These are phyloP conservation scores for Loris lydekkerianus DNA, from an alignment of 2,797 vertebrate species.

Conservation along the genomic window DNA sequence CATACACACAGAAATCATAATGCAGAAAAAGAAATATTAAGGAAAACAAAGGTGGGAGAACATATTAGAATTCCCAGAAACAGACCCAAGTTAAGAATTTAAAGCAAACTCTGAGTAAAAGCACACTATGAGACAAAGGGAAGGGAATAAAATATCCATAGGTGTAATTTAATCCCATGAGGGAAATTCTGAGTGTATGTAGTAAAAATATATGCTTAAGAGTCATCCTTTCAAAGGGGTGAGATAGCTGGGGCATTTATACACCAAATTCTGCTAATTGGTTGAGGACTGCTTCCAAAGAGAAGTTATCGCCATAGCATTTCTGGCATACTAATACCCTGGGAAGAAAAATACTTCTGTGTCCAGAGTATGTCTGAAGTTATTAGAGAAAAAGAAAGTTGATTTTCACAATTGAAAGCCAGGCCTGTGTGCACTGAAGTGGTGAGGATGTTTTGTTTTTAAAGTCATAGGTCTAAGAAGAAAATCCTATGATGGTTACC, in stretches of 20 bases:
- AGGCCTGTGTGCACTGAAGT: neutral
- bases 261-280: neutral
- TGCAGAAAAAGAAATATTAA: neutral
- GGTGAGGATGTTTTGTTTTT: neutral
- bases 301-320: neutral
- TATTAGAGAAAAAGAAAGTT: neutral
- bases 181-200: neutral
- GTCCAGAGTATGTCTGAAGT: constrained; percentile 12
- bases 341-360: constrained; percentile 16
- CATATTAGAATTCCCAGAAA: constrained; percentile 11
- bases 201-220: neutral
- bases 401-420: constrained; percentile 25
- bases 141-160: constrained; percentile 23
- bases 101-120: constrained; percentile 29
- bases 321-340: neutral
- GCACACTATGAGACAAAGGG: neutral
- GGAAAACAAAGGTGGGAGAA: neutral
- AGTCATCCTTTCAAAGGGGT: neutral
- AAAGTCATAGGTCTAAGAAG: neutral
- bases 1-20: neutral
- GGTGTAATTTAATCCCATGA: neutral
- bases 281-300: neutral
- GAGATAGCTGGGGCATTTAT: neutral
- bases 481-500: neutral
- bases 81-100: constrained; percentile 23